Evolutionary conservation across 2,113 vertebrate species (phyloP).

Genomic region (Sylvicapra grimmia): DNA sequence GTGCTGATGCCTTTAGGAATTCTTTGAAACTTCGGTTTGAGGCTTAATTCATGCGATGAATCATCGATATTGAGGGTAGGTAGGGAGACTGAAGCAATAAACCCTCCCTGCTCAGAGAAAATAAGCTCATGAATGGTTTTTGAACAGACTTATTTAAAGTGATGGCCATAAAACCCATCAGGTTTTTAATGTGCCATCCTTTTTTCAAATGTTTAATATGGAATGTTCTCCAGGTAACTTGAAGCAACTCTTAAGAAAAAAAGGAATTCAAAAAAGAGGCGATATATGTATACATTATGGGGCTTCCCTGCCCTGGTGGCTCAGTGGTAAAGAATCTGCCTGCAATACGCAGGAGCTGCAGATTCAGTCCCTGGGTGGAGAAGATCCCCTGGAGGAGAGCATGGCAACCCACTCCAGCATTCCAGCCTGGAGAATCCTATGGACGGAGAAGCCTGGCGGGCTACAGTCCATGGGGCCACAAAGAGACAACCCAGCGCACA

Average conservation of each 20-base stretch:
- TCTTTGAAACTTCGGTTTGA: neutral
- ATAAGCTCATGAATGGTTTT: neutral
- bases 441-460: neutral
- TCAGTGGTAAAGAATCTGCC: neutral
- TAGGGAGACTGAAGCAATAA: conserved; percentile 32
- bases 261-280: neutral
- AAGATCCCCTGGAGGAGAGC: neutral
- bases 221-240: conserved; percentile 26
- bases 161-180: neutral
- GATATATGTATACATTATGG: neutral
- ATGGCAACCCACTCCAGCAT: neutral
- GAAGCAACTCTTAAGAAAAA: neutral
- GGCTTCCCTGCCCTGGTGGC: neutral
- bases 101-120: conserved; percentile 17
- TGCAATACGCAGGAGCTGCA: neutral
- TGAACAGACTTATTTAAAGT: conserved; percentile 26
- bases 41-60: neutral
- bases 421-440: neutral
- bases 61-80: conserved; percentile 11
- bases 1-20: conserved; percentile 22
- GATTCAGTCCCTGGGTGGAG: neutral
- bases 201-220: neutral
- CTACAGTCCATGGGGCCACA: neutral
- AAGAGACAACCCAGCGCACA: neutral
- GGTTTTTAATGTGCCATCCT: neutral